A percentile compares a stretch with the other conserved stretches of the same genome.
These are phyloP conservation scores for Sogatella furcifera DNA, from an alignment of 1,140 invertebrate species.

Conservation along the genomic window DNA sequence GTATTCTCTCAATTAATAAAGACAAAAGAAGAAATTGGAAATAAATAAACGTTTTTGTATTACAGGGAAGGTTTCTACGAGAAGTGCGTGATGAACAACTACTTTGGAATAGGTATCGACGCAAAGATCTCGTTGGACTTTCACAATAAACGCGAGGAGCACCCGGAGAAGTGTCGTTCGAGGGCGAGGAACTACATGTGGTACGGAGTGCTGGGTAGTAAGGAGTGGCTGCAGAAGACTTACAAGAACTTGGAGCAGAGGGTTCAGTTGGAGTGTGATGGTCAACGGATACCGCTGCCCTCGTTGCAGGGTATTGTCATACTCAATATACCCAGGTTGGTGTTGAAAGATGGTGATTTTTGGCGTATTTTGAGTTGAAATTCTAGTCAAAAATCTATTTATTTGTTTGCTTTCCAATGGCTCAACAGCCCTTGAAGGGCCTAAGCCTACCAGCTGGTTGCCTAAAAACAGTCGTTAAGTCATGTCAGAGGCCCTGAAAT, in stretches of 20 bases:
- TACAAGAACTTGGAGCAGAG: constrained; percentile 94
- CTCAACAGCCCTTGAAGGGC: too few relatives aligned
- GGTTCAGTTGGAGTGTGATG: constrained; percentile 87
- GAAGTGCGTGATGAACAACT: constrained; percentile 97
- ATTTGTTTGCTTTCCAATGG: too few relatives aligned
- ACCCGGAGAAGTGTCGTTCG: constrained; percentile 92
- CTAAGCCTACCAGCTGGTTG: too few relatives aligned
- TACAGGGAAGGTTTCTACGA: constrained; percentile 81
- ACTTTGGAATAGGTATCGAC: constrained; percentile 98
- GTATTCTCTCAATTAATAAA: too few relatives aligned
- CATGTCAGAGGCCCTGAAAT: too few relatives aligned
- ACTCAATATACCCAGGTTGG: constrained; percentile 85
- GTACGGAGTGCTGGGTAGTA: constrained; percentile 91
- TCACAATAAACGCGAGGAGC: constrained; percentile 94
- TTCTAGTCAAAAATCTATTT: too few relatives aligned
- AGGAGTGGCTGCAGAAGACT: constrained; percentile 77
- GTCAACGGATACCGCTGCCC: constrained; percentile 80
- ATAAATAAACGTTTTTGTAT: constrained; percentile 10
- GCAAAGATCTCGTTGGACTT: constrained; percentile 97
- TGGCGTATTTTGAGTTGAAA: too few relatives aligned
- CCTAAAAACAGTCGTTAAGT: too few relatives aligned
- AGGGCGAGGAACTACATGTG: constrained; percentile 95
- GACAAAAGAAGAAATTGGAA: too few relatives aligned
- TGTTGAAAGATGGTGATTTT: too few relatives aligned
- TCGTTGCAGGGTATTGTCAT: constrained; percentile 94